phyloP scores from a whole-genome alignment of 2,113 vertebrate genomes.

The Trachemys scripta region DNA sequence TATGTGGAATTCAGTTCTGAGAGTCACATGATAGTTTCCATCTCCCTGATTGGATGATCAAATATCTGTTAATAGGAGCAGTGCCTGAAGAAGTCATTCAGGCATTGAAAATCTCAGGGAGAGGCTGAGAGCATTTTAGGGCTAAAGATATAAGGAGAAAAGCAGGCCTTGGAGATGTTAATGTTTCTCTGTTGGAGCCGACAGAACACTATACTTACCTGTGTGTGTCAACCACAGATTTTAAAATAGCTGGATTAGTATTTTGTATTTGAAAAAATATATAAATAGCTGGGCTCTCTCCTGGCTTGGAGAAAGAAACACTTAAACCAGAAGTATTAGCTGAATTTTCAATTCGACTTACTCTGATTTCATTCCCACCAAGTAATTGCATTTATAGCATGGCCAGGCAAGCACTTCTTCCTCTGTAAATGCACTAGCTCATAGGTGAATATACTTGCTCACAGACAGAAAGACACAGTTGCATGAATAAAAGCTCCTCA shows the following conservation, averaged over 20 bases:
- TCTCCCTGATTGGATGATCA: not conserved
- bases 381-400: not conserved
- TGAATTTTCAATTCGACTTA: not conserved
- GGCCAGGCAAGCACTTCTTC: not conserved
- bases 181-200: not conserved
- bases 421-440: fast-evolving
- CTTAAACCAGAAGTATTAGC: not conserved
- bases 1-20: not conserved
- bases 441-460: not conserved
- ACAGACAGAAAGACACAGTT: not conserved
- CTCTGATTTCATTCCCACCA: not conserved
- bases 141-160: not conserved
- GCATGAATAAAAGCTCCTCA: not conserved
- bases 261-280: not conserved
- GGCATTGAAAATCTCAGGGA: not conserved
- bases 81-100: not conserved
- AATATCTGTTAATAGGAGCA: not conserved
- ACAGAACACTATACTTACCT: not conserved
- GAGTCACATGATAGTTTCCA: not conserved
- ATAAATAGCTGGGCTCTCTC: not conserved
- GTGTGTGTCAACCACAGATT: not conserved
- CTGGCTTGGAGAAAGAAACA: not conserved
- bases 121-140: not conserved
- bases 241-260: not conserved
- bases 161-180: not conserved